Percentiles rank a stretch among this genome's conserved stretches.
Conservation (phyloP, 2,113 vertebrate genomes). For the Actinemys pallida region DNA sequence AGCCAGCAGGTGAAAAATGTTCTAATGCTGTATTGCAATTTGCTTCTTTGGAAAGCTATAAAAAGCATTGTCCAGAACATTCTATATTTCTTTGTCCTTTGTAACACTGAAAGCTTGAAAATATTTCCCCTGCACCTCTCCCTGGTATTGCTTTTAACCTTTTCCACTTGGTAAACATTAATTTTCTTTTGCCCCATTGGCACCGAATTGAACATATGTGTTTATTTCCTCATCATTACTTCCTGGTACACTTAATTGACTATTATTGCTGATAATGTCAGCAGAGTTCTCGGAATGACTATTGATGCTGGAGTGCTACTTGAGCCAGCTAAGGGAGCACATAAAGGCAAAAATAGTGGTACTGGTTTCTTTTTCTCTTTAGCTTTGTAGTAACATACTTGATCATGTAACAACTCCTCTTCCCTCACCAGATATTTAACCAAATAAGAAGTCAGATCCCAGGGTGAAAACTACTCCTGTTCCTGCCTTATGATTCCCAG, state of each 20-base stretch:
- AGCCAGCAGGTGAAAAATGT: constrained; percentile 26
- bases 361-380: not conserved
- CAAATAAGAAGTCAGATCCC: not conserved
- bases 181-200: constrained; percentile 17
- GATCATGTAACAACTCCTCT: not conserved
- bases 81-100: not conserved
- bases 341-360: not conserved
- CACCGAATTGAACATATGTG: constrained; percentile 23
- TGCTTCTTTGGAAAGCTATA: not conserved
- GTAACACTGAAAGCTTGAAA: not conserved
- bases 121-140: not conserved
- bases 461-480: not conserved
- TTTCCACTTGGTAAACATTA: constrained; percentile 17
- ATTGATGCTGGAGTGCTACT: not conserved
- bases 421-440: not conserved
- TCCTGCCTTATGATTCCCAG: not conserved
- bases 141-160: constrained; percentile 14
- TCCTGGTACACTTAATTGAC: not conserved
- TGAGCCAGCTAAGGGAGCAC: not conserved
- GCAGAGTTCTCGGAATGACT: not conserved
- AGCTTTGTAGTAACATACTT: not conserved
- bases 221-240: not conserved
- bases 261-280: not conserved
- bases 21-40: not conserved
- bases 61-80: not conserved